These are phyloP conservation scores for Ifrita kowaldi DNA, from an alignment of 2,113 vertebrate species.

Conservation along the genomic window DNA sequence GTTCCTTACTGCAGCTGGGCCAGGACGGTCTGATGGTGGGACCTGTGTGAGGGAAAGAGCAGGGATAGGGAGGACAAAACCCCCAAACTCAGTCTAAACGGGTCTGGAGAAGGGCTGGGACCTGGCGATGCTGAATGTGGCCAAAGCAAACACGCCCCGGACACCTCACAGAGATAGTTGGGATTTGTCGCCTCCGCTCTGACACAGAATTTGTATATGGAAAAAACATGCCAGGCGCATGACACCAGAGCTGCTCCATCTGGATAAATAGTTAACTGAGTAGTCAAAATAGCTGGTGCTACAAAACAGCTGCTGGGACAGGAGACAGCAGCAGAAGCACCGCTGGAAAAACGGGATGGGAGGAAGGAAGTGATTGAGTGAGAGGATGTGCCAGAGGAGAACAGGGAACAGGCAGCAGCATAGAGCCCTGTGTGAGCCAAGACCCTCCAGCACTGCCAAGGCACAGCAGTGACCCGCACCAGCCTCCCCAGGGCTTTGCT, in stretches of 20 bases:
- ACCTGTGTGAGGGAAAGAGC: not conserved
- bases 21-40: fast-evolving
- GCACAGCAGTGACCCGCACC: not conserved
- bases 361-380: not conserved
- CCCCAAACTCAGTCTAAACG: fast-evolving
- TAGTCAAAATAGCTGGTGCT: constrained; percentile 39
- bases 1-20: not conserved
- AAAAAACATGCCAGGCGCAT: not conserved
- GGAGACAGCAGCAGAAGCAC: not conserved
- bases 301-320: constrained; percentile 32
- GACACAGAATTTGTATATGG: constrained; percentile 46
- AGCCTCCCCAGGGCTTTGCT: not conserved
- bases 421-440: fast-evolving
- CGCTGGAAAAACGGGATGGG: not conserved
- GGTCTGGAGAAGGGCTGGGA: not conserved
- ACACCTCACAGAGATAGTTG: not conserved
- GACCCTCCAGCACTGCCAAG: not conserved
- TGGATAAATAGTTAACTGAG: constrained; percentile 51
- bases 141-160: not conserved
- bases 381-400: not conserved
- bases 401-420: not conserved
- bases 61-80: fast-evolving
- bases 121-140: fast-evolving
- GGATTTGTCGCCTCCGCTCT: not conserved
- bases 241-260: constrained; percentile 4